A percentile compares a stretch with the other conserved stretches of the same genome.
phyloP scores from a whole-genome alignment of 2,888 invertebrate genomes.

The Xestia ashworthii region DNA sequence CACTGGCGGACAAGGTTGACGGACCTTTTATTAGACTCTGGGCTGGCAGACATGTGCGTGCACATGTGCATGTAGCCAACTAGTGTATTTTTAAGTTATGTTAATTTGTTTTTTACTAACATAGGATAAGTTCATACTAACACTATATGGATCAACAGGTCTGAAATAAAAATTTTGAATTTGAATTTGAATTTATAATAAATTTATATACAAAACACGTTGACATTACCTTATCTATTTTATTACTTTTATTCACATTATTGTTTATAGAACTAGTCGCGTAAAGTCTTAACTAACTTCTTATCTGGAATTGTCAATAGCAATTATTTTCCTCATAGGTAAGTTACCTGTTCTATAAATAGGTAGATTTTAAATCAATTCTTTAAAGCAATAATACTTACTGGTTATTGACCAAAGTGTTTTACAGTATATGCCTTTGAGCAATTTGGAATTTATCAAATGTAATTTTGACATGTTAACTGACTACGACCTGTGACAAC shows the following conservation, averaged over 20 bases:
- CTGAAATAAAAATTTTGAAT: too few relatives aligned
- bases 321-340: slow-evolving; percentile 33
- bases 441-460: background rate
- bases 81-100: too few relatives aligned
- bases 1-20: too few relatives aligned
- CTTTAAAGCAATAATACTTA: too few relatives aligned
- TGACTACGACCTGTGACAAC: too few relatives aligned
- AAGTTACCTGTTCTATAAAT: slow-evolving; percentile 24
- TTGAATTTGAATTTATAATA: too few relatives aligned
- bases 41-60: too few relatives aligned
- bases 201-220: background rate
- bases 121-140: too few relatives aligned
- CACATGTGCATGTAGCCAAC: too few relatives aligned
- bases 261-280: background rate
- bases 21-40: too few relatives aligned
- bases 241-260: background rate
- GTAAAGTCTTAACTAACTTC: slow-evolving; percentile 6
- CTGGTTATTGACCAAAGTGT: background rate
- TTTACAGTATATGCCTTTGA: background rate
- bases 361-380: background rate
- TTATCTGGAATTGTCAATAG: slow-evolving; percentile 2
- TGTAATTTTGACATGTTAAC: background rate
- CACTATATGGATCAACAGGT: too few relatives aligned
- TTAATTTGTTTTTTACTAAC: too few relatives aligned
- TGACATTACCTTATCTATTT: slow-evolving; percentile 1